These are phyloP conservation scores for Agrochola circellaris DNA, from an alignment of 2,888 invertebrate genomes.

Conservation along the genomic window DNA sequence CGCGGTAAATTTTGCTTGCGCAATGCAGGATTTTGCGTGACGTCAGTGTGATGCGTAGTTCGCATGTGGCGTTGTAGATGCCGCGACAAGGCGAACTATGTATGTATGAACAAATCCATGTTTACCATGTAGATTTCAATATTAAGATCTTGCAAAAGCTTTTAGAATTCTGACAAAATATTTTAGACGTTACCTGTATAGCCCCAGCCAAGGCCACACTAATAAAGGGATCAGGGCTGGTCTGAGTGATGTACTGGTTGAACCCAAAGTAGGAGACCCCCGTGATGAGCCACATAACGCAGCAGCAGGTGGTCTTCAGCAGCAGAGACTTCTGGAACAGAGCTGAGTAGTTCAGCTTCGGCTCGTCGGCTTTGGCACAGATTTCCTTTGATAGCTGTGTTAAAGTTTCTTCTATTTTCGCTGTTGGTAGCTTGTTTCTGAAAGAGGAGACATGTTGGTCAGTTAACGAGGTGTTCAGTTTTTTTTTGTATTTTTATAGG, in stretches of 20 bases:
- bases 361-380: constrained; percentile 66
- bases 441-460: constrained; percentile 46
- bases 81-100: background rate
- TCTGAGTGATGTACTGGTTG: constrained; percentile 95
- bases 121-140: background rate
- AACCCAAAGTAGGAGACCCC: constrained; percentile 96
- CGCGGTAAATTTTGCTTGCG: background rate
- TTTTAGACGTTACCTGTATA: constrained; percentile 77
- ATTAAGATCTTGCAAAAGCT: background rate
- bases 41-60: background rate
- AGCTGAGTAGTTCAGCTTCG: constrained; percentile 90
- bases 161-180: background rate
- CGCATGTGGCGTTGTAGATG: background rate
- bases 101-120: no score
- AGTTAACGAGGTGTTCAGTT: background rate
- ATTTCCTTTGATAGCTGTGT: constrained; percentile 78
- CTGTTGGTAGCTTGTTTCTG: constrained; percentile 88
- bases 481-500: background rate
- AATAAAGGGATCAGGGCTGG: constrained; percentile 94
- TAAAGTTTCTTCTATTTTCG: constrained; percentile 85
- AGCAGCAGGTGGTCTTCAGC: constrained; percentile 92
- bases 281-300: constrained; percentile 94
- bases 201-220: constrained; percentile 93
- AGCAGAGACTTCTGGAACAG: constrained; percentile 92
- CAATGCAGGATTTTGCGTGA: background rate